Evolutionary conservation across 2,797 vertebrate species (phyloP).

Genomic region (Hydrophis major): DNA sequence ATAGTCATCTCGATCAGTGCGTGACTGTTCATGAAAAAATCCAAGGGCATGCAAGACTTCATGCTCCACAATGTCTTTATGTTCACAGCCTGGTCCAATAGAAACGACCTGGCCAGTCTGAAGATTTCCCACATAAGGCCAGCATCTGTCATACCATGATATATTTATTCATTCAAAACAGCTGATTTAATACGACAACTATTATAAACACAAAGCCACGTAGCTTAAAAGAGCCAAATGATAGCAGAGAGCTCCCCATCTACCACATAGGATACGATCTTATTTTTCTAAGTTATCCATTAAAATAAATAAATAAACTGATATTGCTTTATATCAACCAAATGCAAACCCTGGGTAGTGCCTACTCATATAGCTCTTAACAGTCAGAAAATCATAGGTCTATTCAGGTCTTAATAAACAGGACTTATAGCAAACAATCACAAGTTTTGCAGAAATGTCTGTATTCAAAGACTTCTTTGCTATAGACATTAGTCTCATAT

Average conservation of each 20-base stretch:
- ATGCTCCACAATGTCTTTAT: constrained; percentile 82
- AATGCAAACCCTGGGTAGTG: not conserved
- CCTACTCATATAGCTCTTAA: not conserved
- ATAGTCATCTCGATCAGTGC: constrained; percentile 81
- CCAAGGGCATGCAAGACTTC: constrained; percentile 84
- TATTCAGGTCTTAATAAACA: not conserved
- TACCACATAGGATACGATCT: not conserved
- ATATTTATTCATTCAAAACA: not conserved
- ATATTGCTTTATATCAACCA: not conserved
- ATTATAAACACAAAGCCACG: not conserved
- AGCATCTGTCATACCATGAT: constrained; percentile 69
- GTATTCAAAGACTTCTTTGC: not conserved
- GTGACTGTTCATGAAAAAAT: constrained; percentile 85
- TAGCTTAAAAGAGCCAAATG: not conserved
- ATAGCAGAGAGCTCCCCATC: not conserved
- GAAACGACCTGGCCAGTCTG: constrained; percentile 79
- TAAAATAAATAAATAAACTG: not conserved
- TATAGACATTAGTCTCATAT: not conserved
- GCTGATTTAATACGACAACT: not conserved
- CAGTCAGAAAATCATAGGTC: not conserved
- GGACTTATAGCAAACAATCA: not conserved
- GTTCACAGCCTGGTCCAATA: constrained; percentile 77
- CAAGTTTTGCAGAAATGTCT: not conserved
- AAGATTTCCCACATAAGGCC: constrained; percentile 78
- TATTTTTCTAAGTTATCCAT: not conserved